Evolutionary conservation across 2,113 vertebrate genomes (phyloP).

Genomic region (Actinemys pallida): DNA sequence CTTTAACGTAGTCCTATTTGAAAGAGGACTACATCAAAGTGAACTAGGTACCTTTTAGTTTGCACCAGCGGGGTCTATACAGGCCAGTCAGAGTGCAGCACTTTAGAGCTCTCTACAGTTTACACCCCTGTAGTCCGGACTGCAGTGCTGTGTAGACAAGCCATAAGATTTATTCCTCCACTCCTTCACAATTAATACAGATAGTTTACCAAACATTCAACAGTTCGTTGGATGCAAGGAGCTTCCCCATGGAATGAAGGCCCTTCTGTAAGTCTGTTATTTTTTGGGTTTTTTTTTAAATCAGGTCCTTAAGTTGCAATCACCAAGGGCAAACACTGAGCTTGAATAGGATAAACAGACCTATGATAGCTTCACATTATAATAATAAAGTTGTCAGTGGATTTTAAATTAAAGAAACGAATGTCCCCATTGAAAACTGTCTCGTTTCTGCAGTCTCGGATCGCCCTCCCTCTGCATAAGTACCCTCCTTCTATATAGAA

Average conservation of each 20-base stretch:
- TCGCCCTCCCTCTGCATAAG: neutral
- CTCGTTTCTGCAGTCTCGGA: slow-evolving; percentile 5
- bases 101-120: neutral
- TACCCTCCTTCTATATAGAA: neutral
- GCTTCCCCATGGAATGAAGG: neutral
- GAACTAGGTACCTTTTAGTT: neutral
- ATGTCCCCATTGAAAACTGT: neutral
- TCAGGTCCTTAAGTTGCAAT: neutral
- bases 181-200: slow-evolving; percentile 13
- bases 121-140: neutral
- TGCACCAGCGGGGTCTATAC: neutral
- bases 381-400: neutral
- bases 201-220: neutral
- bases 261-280: neutral
- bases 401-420: slow-evolving; percentile 30
- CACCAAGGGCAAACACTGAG: slow-evolving; percentile 37
- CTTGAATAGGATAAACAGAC: neutral
- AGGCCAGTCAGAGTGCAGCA: neutral
- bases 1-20: neutral
- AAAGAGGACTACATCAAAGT: neutral
- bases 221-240: neutral
- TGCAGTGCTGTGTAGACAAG: neutral
- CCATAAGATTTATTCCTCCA: neutral
- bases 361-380: neutral
- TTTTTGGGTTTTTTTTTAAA: neutral